Conservation (phyloP, 2,113 vertebrate genomes). For the Dicerorhinus sumatrensis region DNA sequence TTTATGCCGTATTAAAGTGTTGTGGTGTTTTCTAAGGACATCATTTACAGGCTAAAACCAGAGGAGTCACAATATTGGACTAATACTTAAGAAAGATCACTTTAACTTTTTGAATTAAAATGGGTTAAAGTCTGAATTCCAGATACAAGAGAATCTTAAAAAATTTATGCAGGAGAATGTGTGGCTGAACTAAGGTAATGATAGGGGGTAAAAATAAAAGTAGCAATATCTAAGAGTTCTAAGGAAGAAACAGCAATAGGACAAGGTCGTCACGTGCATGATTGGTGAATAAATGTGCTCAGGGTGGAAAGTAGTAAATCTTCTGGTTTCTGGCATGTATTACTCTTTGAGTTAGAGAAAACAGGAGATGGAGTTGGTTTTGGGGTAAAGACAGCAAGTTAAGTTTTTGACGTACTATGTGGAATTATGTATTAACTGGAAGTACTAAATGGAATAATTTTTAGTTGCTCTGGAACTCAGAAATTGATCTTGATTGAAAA, state of each 20-base stretch:
- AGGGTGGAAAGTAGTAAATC: neutral
- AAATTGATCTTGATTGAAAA: constrained; percentile 19
- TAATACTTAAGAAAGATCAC: neutral
- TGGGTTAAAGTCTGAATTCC: neutral
- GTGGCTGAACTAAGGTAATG: neutral
- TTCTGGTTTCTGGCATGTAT: neutral
- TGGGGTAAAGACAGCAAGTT: neutral
- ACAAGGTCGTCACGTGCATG: neutral
- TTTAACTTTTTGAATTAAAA: neutral
- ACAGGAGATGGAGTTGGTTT: neutral
- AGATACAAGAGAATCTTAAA: neutral
- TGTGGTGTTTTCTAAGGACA: neutral
- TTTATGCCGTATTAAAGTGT: neutral
- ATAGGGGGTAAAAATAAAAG: neutral
- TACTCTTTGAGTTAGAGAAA: neutral
- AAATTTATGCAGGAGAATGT: neutral
- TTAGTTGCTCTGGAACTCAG: neutral
- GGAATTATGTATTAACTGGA: neutral
- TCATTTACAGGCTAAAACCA: neutral
- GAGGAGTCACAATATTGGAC: neutral
- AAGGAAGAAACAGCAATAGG: neutral
- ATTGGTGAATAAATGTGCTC: neutral
- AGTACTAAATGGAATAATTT: neutral
- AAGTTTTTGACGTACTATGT: neutral
- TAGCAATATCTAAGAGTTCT: neutral